Evolutionary conservation across 1,140 invertebrate species (phyloP).

Genomic region (Atta texana): DNA sequence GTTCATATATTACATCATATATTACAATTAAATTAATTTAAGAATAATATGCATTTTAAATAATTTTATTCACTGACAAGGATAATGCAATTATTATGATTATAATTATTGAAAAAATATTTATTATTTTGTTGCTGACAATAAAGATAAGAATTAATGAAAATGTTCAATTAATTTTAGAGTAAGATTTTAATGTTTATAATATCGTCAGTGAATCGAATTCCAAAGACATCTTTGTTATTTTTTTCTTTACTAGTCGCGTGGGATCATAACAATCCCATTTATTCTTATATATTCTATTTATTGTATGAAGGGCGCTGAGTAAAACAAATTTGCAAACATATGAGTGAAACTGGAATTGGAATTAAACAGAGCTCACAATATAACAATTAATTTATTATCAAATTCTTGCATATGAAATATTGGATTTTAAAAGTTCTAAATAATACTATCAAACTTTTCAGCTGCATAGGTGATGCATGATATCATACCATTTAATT

Average conservation of each 20-base stretch:
- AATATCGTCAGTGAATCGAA: conserved; percentile 54
- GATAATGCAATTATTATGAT: conserved; percentile 2
- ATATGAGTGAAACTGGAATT: neutral
- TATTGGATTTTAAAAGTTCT: neutral
- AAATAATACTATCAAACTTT: neutral
- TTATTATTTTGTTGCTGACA: neutral
- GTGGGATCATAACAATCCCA: neutral
- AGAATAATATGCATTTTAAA: neutral
- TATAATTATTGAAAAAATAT: neutral
- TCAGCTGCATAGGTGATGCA: neutral
- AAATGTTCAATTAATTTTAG: neutral
- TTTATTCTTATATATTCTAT: conserved; percentile 19
- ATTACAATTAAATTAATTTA: conserved; percentile 23
- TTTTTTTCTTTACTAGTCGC: neutral
- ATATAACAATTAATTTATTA: neutral
- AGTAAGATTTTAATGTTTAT: neutral
- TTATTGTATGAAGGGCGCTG: neutral
- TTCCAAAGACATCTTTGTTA: neutral
- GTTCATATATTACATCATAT: conserved; percentile 23
- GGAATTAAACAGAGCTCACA: neutral
- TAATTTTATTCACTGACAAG: conserved; percentile 46
- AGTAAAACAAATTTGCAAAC: neutral
- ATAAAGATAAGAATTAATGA: conserved; percentile 5
- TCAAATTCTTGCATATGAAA: neutral
- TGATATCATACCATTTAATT: no score